Evolutionary conservation across 2,113 vertebrate species (phyloP).

Genomic region (Colinus virginianus): DNA sequence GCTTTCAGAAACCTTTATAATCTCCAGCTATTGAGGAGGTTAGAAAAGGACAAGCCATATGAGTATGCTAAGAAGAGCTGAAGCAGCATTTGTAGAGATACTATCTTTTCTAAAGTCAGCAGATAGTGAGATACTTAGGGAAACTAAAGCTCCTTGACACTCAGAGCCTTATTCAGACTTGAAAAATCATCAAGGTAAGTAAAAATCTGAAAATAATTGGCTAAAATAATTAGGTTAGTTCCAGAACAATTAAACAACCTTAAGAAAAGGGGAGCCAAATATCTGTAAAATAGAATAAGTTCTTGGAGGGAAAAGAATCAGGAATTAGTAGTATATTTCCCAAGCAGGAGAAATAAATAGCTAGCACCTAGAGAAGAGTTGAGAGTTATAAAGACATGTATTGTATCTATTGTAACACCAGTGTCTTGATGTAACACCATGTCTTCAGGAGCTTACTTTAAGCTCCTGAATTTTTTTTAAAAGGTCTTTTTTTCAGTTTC

Average conservation of each 20-base stretch:
- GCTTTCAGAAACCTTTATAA: constrained; percentile 21
- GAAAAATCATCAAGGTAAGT: neutral
- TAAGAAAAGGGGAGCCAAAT: neutral
- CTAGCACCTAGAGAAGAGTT: neutral
- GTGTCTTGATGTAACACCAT: too few species aligned
- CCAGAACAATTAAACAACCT: neutral
- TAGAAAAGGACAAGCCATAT: constrained; percentile 35
- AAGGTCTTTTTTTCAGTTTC: neutral
- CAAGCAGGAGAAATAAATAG: neutral
- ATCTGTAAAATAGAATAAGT: neutral
- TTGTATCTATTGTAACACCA: neutral
- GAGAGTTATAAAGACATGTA: neutral
- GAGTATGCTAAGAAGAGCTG: neutral
- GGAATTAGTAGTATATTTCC: neutral
- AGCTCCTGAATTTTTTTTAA: neutral
- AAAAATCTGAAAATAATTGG: neutral
- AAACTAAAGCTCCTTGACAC: constrained; percentile 56
- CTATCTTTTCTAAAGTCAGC: constrained; percentile 39
- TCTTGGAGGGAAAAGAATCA: neutral
- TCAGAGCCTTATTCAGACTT: neutral
- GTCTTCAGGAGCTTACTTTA: too few species aligned
- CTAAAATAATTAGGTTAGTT: neutral
- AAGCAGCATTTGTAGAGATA: constrained; percentile 13
- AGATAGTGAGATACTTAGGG: constrained; percentile 5
- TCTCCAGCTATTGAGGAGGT: neutral